phyloP scores from a whole-genome alignment of 2,113 vertebrate species.

The Anguilla japonica region DNA sequence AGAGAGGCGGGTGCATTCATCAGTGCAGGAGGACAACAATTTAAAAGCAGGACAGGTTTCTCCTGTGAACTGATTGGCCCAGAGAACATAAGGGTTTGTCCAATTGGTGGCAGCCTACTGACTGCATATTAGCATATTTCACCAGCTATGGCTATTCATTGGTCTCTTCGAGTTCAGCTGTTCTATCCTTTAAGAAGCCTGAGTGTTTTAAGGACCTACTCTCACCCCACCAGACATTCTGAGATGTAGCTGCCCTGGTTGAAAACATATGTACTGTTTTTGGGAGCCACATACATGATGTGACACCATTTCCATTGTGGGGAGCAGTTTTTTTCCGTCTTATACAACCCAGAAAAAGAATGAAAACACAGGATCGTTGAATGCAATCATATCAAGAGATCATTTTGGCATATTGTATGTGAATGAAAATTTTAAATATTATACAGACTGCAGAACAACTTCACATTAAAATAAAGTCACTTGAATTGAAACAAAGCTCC shows the following conservation, averaged over 20 bases:
- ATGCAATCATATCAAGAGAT: too few species aligned
- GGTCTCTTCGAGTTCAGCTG: not conserved
- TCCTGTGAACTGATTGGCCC: conserved; percentile 56
- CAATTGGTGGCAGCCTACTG: conserved; percentile 38
- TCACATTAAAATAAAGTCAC: not conserved
- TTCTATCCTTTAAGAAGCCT: not conserved
- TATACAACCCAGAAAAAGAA: not conserved
- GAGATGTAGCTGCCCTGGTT: not conserved
- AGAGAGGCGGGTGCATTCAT: not conserved
- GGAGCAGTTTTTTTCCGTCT: not conserved
- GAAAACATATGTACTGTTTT: not conserved
- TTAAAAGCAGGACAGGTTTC: not conserved
- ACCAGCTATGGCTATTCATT: not conserved
- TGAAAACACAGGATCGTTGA: too few species aligned
- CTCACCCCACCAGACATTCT: not conserved
- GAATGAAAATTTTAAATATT: too few species aligned
- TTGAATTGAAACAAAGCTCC: not conserved
- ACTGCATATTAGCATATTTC: conserved; percentile 11
- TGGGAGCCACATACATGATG: not conserved
- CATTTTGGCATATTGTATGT: too few species aligned
- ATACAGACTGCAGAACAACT: not conserved
- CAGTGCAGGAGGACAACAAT: not conserved
- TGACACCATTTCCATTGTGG: not conserved
- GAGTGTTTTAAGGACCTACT: not conserved
- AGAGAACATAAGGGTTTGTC: conserved; percentile 22